Percentiles rank a stretch among this genome's conserved stretches.
phyloP scores from a whole-genome alignment of 1,140 invertebrate genomes.

The Drosophila rufa region DNA sequence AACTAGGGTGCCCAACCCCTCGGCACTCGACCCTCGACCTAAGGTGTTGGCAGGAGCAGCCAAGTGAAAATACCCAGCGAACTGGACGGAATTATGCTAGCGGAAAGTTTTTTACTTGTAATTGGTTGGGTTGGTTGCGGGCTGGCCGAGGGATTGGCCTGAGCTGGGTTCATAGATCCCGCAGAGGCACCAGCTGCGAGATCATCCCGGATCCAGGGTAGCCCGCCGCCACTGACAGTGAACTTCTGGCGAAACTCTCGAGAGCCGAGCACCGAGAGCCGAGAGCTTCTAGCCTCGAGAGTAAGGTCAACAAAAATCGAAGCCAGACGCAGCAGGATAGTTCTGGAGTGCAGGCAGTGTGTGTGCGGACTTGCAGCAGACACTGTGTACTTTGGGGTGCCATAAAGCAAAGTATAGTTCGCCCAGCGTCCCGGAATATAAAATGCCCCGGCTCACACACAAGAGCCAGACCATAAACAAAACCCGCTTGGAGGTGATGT shows the following conservation, averaged over 20 bases:
- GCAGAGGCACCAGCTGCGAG: slow-evolving; percentile 30
- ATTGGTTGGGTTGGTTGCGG: slow-evolving; percentile 49
- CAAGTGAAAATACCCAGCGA: slow-evolving; percentile 63
- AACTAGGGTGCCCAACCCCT: slow-evolving; percentile 33
- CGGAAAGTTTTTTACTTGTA: slow-evolving; percentile 59
- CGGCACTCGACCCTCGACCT: slow-evolving; percentile 16
- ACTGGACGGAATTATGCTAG: slow-evolving; percentile 60
- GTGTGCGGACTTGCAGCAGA: slow-evolving; percentile 55
- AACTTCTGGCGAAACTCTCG: slow-evolving; percentile 21
- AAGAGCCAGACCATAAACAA: slow-evolving; percentile 73
- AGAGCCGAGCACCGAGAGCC: background rate
- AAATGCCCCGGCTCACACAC: slow-evolving; percentile 65
- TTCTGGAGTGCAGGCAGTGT: slow-evolving; percentile 22
- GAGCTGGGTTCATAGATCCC: slow-evolving; percentile 12
- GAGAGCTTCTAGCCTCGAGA: slow-evolving; percentile 42
- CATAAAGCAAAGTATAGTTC: slow-evolving; percentile 80
- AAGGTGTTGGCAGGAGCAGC: slow-evolving; percentile 56
- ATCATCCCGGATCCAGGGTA: slow-evolving; percentile 25
- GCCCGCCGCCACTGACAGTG: slow-evolving; percentile 15
- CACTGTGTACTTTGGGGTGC: slow-evolving; percentile 71
- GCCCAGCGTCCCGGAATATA: slow-evolving; percentile 61
- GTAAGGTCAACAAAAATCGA: slow-evolving; percentile 64
- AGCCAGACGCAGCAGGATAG: slow-evolving; percentile 51
- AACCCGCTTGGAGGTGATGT: slow-evolving; percentile 40
- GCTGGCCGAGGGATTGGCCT: background rate